These are phyloP conservation scores for Athene noctua DNA, from an alignment of 2,113 vertebrate species.

Conservation along the genomic window DNA sequence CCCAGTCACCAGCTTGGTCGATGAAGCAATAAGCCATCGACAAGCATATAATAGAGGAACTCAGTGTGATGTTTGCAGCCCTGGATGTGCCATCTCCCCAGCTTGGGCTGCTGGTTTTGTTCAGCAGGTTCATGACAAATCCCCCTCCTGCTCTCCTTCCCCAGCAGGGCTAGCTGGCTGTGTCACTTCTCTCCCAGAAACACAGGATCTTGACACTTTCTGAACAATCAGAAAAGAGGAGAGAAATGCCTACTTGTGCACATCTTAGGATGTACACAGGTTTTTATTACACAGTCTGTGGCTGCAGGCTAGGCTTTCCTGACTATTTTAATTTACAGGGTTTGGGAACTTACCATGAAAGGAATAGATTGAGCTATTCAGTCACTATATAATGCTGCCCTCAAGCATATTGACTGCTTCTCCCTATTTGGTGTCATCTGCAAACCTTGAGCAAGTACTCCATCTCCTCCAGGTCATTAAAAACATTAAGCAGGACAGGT, in stretches of 20 bases:
- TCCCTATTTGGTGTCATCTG: not conserved
- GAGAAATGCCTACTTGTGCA: not conserved
- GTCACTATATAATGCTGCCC: not conserved
- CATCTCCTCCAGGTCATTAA: not conserved
- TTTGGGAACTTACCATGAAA: not conserved
- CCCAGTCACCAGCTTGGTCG: not conserved
- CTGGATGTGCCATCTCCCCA: not conserved
- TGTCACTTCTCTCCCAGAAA: not conserved
- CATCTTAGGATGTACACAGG: too few relatives aligned
- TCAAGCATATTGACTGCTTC: fast-evolving
- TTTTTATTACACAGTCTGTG: not conserved
- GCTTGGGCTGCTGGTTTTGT: not conserved
- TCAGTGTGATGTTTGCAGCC: not conserved
- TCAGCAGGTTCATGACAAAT: not conserved
- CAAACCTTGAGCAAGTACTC: not conserved
- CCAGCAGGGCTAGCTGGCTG: not conserved
- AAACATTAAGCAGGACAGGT: not conserved
- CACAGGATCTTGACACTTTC: not conserved
- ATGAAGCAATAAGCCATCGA: not conserved
- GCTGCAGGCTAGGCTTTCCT: not conserved
- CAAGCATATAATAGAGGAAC: not conserved
- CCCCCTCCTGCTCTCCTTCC: not conserved
- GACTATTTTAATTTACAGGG: not conserved
- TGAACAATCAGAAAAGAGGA: not conserved
- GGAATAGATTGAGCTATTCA: not conserved